Base-by-base conservation (phyloP, 2,797 vertebrate species). In the Diceros bicornis region DNA sequence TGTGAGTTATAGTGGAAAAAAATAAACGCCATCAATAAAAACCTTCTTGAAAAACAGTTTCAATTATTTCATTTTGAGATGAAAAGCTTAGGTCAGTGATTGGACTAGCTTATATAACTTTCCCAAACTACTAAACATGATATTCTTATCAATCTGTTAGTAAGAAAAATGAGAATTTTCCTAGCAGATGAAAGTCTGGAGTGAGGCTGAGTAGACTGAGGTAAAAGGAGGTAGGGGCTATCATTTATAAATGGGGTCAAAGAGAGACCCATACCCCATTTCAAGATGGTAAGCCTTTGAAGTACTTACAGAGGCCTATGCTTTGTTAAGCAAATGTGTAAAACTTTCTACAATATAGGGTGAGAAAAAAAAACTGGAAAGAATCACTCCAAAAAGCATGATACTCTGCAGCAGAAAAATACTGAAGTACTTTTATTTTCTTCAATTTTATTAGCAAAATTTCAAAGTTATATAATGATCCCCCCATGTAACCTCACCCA, bases 41-140 rank as follows among this genome's bases (percentile, higher is more conserved):
- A 23, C 50, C 21, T 81, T 79, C 71, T 81, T 27, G n/a, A 74
- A 96, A 85, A 85, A 41, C 34, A 89, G 20, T 81, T 91, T 89
- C 44, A 78, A 77, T 85, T 71, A 83, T 66, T 78, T 92, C 52
- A 85, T 89, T 89, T 93, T 87, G 74, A 69, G 34, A 78, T 87
- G 44, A 83, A 94, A 96, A 82, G 74, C 9, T 94, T 86, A 79
- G 37, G 61, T 89, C 29, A 66, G 79, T 95, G 47, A 61, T 17
- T 92, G 37, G 29, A 52, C 52, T 82, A 68, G 32, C n/a, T 83
- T 85, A 16, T 78, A 18, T 37, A 74, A 93, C 41, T 87, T 86
- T 81, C 47, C 21, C 68, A 83, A 44, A 66, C 47, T 71, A 85
- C 79, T 66, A 82, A 66, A 50, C 47, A 78, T 18, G 5, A 83